Evolutionary conservation across 2,113 vertebrate species (phyloP).

Genomic region (Cyanoramphus novaezelandiae): DNA sequence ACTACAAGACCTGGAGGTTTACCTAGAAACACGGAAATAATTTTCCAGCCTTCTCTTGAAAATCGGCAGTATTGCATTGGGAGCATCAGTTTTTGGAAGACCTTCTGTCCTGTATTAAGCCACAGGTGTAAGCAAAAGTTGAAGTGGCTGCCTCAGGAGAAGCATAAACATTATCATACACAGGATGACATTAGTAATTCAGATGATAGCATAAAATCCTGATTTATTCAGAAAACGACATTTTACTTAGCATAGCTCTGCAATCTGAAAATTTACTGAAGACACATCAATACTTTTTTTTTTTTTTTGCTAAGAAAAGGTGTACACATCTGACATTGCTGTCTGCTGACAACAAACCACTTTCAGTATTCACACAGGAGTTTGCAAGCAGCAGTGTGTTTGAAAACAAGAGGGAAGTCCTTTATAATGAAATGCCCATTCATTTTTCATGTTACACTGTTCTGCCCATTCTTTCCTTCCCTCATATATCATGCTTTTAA

Average conservation of each 20-base stretch:
- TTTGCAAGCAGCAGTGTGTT: background rate
- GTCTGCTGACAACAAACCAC: constrained; percentile 51
- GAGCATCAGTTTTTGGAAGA: background rate
- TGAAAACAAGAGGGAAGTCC: constrained; percentile 18
- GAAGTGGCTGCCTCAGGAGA: constrained; percentile 53
- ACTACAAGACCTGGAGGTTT: background rate
- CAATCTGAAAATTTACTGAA: constrained; percentile 70
- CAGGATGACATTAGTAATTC: constrained; percentile 61
- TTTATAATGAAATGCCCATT: constrained; percentile 54
- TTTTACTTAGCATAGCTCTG: constrained; percentile 75
- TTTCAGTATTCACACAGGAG: background rate
- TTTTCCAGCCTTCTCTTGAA: constrained; percentile 25
- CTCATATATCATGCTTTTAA: constrained; percentile 59
- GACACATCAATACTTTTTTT: constrained; percentile 52
- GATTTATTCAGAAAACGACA: constrained; percentile 80
- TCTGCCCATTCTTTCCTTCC: constrained; percentile 30
- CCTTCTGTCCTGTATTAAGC: constrained; percentile 54
- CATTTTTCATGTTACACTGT: constrained; percentile 38
- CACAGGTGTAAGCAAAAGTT: constrained; percentile 66
- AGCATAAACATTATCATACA: constrained; percentile 41
- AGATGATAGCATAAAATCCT: constrained; percentile 63
- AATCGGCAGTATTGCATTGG: constrained; percentile 18
- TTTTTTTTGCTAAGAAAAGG: constrained; percentile 44
- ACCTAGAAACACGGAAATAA: constrained; percentile 9
- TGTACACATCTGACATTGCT: constrained; percentile 44